Evolutionary conservation across 2,888 invertebrate species (phyloP), one percentile per base, ranked within the genome.

Genomic region (Apoda limacodes): DNA sequence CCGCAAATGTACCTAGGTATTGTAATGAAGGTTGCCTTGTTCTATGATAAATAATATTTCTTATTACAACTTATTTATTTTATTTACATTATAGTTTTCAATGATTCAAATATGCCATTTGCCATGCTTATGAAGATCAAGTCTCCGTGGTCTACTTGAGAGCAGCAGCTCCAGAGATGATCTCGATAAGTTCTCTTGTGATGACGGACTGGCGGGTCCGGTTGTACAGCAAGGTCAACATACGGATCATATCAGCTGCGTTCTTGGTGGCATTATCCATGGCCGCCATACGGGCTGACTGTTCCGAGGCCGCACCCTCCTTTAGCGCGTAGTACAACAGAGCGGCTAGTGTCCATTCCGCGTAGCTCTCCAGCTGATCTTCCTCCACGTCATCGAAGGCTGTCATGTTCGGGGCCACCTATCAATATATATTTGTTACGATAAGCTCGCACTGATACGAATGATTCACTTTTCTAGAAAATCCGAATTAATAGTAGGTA

Each of bases 101-200:
- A n/a, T n/a, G n/a, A n/a, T n/a, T n/a, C n/a, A n/a, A n/a, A n/a
- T n/a, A n/a, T n/a, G n/a, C n/a, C n/a, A n/a, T n/a, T n/a, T n/a
- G n/a, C n/a, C n/a, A n/a, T 9, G n/a, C 28, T 5, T 3, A 5
- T 5, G n/a, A 19, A 6, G 5, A 6, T 19, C 9, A n/a, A n/a
- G n/a, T n/a, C n/a, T n/a, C n/a, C 7, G 9, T 28, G 15, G 6
- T 9, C 37, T 51, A 68, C 37, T 83, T 84, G 39, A 91, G 78
- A 25, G 92, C 92, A 13, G 93, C 87, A 24, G 93, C 93, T 46
- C 93, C 93, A 28, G 93, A 93, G 55, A 94, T 94, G 70, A 94
- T 94, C 82, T 94, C 94, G 55, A 93, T 94, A 48, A 94, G 83
- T 61, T 94, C 94, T 47, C 89, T 83, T 21, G 94, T 94, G 70